Evolutionary conservation across 2,113 vertebrate species (phyloP), one percentile per base, ranked within the genome.

Genomic region (Lophotis ruficrista): DNA sequence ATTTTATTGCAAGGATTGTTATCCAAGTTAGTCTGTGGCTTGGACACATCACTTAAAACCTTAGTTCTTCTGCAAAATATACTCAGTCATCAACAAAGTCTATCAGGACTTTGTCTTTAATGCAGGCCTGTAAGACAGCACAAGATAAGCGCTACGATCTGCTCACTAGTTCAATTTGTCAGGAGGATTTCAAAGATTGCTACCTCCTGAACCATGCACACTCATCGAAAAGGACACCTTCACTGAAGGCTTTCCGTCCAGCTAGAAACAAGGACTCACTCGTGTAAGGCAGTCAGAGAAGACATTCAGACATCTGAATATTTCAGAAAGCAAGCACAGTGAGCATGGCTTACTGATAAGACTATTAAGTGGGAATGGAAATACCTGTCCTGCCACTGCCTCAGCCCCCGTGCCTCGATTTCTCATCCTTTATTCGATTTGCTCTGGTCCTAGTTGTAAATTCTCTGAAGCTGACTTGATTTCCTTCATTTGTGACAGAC

Each of bases 11-110:
- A 93, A 62, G 60, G 48, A 88, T 7, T 77, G 35, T 75, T 86
- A 75, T 65, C 60, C 92, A 95, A 94, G 43, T 38, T 64, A 88
- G 35, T 37, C 72, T 87, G 88, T 75, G 83, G 90, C 75, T 96
- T 93, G 78, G 78, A 94, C 54, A 80, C 76, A 48, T 35, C 51
- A 81, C 6, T 65, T 73, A 73, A 93, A 65, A 62, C 20, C 41
- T 64, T 56, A 33, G n/a, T 25, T 89, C 33, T 80, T 61, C 82
- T 85, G 50, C 73, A 95, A 94, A 89, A 87, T 28, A 89, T 14
- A 51, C 48, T 85, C 57, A 65, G 71, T 31, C 9, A 1, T 81
- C 79, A 92, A 66, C 54, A 70, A 12, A 83, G 72, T 3, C 4
- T 60, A 93, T 48, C 16, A 84, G 53, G 61, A 60, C 65, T 43